Percentiles rank a stretch among this genome's conserved stretches.
These are phyloP conservation scores for Drosophila algonquin DNA, from an alignment of 2,888 invertebrate species.

Conservation along the genomic window DNA sequence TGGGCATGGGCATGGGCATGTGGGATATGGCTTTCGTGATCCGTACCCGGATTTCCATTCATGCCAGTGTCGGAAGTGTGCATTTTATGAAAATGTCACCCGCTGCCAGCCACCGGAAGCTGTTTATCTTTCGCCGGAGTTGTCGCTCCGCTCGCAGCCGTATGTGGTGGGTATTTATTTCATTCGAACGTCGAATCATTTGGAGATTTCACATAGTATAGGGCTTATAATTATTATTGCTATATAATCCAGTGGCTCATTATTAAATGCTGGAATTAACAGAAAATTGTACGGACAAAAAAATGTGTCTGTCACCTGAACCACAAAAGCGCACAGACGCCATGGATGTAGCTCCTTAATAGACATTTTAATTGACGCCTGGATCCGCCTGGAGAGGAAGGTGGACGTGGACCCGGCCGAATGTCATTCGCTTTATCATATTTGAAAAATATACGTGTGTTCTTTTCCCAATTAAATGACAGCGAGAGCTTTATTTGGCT, in stretches of 20 bases:
- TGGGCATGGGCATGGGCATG: constrained; percentile 17
- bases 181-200: not conserved
- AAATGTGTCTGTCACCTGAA: constrained; percentile 39
- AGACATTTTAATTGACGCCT: constrained; percentile 54
- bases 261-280: constrained; percentile 60
- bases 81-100: constrained; percentile 64
- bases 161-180: not conserved
- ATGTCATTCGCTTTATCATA: constrained; percentile 51
- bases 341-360: constrained; percentile 22
- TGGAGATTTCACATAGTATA: not conserved
- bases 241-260: constrained; percentile 62
- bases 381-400: constrained; percentile 13
- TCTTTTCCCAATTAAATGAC: constrained; percentile 55
- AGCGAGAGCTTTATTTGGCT: constrained; percentile 39
- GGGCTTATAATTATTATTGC: constrained; percentile 45
- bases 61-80: constrained; percentile 52
- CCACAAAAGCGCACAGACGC: not conserved
- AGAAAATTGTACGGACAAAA: constrained; percentile 48
- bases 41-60: constrained; percentile 48
- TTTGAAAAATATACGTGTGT: constrained; percentile 37
- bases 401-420: not conserved
- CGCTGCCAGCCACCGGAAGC: constrained; percentile 57
- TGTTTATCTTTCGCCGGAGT: constrained; percentile 58
- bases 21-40: constrained; percentile 40
- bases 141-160: not conserved